Conservation (phyloP, 2,888 invertebrate genomes). For the Gibbula magus region DNA sequence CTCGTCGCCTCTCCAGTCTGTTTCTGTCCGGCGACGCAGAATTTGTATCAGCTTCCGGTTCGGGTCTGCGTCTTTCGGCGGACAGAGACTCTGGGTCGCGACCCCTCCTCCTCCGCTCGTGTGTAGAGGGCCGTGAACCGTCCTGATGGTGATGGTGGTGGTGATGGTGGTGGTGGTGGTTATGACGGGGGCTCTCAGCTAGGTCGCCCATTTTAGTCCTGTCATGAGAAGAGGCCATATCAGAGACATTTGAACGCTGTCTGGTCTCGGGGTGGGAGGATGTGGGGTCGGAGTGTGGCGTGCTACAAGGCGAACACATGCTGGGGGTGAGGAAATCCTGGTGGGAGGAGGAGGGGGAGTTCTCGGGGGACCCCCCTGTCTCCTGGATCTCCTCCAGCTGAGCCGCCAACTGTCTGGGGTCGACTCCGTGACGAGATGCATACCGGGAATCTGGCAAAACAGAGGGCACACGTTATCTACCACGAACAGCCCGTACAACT, state of each 20-base stretch:
- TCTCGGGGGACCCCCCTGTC: slow-evolving; percentile 61
- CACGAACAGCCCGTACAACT: background rate
- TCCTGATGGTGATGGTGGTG: background rate
- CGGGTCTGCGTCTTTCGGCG: slow-evolving; percentile 20
- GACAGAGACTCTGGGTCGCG: slow-evolving; percentile 20
- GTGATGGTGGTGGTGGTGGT: background rate
- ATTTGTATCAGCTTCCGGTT: background rate
- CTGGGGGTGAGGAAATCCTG: slow-evolving; percentile 71
- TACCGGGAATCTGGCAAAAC: slow-evolving; percentile 38
- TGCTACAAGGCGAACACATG: slow-evolving; percentile 69
- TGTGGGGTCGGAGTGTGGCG: slow-evolving; percentile 66
- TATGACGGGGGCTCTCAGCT: background rate
- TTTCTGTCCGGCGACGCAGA: background rate
- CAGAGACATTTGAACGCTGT: slow-evolving; percentile 35
- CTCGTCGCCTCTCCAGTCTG: background rate
- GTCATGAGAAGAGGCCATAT: slow-evolving; percentile 21
- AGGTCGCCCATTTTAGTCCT: slow-evolving; percentile 3
- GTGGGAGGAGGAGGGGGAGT: slow-evolving; percentile 70
- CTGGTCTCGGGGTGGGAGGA: slow-evolving; percentile 63
- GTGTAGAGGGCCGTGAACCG: background rate
- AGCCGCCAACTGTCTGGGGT: slow-evolving; percentile 69
- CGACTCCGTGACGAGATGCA: slow-evolving; percentile 62
- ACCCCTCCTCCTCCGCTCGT: slow-evolving; percentile 16
- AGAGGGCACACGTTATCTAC: slow-evolving; percentile 6
- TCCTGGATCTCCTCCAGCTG: slow-evolving; percentile 70